A percentile compares a stretch with the other conserved stretches of the same genome.
These are phyloP conservation scores for Hemaris fuciformis DNA, from an alignment of 2,888 invertebrate genomes.

Conservation along the genomic window DNA sequence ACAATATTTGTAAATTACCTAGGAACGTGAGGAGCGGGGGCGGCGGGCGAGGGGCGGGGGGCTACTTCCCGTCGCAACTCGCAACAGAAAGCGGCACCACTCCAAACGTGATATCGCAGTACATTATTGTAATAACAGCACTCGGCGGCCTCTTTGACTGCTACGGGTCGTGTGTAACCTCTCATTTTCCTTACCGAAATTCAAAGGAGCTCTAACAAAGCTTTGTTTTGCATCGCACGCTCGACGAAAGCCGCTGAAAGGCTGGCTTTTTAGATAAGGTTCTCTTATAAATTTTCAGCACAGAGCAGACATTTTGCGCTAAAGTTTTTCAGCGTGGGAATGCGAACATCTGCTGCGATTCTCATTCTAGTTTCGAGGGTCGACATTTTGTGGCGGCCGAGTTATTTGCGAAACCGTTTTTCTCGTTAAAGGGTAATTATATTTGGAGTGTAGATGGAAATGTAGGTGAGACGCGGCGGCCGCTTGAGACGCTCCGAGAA, in stretches of 20 bases:
- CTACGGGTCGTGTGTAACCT: conserved; percentile 70
- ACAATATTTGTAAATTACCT: conserved; percentile 24
- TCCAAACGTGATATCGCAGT: conserved; percentile 67
- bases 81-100: conserved; percentile 46
- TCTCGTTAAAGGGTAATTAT: conserved; percentile 53
- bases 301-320: conserved; percentile 62
- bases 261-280: conserved; percentile 79
- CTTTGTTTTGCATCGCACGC: conserved; percentile 79
- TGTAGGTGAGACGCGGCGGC: conserved; percentile 22
- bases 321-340: conserved; percentile 72
- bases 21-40: conserved; percentile 16
- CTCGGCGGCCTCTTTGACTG: conserved; percentile 72
- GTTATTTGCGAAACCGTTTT: conserved; percentile 54
- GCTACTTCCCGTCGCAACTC: conserved; percentile 32
- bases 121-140: conserved; percentile 78
- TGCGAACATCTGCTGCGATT: conserved; percentile 64
- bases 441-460: conserved; percentile 47
- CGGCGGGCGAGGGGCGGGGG: conserved; percentile 24
- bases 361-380: conserved; percentile 62
- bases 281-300: conserved; percentile 74
- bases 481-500: background rate
- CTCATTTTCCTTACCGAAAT: conserved; percentile 80
- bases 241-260: conserved; percentile 71
- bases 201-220: conserved; percentile 79
- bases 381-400: conserved; percentile 46